Evolutionary conservation across 2,113 vertebrate species (phyloP).

Genomic region (Lycaon pictus): DNA sequence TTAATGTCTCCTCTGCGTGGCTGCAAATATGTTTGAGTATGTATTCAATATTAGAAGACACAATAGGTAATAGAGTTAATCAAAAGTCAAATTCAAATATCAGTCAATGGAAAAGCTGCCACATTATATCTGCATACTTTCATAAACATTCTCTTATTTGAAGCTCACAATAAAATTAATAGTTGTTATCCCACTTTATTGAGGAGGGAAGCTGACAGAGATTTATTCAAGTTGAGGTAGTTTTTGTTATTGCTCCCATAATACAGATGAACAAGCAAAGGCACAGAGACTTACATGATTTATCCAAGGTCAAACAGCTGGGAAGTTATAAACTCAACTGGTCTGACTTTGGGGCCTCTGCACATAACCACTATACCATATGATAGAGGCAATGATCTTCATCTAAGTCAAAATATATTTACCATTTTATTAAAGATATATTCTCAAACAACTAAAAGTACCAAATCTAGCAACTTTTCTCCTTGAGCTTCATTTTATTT

Average conservation of each 20-base stretch:
- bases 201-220: neutral
- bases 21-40: neutral
- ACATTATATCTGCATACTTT: neutral
- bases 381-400: neutral
- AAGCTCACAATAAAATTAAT: neutral
- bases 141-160: neutral
- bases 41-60: neutral
- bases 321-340: neutral
- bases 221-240: neutral
- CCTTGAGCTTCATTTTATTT: neutral
- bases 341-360: neutral
- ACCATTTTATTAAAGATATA: neutral
- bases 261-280: neutral
- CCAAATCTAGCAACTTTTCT: neutral
- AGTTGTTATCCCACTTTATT: neutral
- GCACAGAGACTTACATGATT: neutral
- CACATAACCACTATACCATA: fast-evolving
- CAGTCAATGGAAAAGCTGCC: neutral
- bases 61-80: neutral
- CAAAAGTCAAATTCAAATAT: neutral
- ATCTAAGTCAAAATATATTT: neutral
- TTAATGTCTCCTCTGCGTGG: neutral
- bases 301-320: neutral
- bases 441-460: neutral
- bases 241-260: neutral